Evolutionary conservation across 1,140 invertebrate genomes (phyloP).

Genomic region (Dolichoris vasculosae): DNA sequence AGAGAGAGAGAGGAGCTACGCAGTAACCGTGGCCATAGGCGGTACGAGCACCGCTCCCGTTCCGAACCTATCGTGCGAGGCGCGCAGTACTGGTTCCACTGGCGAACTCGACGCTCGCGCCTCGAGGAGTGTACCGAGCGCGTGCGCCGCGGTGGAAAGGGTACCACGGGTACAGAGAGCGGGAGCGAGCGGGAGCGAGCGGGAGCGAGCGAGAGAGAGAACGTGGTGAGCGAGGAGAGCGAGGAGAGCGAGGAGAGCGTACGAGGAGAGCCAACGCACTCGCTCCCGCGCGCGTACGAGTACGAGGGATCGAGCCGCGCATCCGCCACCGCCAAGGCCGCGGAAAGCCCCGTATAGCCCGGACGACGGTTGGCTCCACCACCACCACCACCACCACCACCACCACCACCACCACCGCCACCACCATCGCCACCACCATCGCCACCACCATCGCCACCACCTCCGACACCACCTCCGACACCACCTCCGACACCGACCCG

Average conservation of each 20-base stretch:
- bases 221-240: not conserved
- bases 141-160: not conserved
- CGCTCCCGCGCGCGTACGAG: no score
- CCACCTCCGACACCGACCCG: no score
- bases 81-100: not conserved
- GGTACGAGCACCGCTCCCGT: not conserved
- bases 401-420: no score
- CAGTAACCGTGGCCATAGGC: not conserved
- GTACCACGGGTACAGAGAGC: not conserved
- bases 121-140: not conserved
- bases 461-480: no score
- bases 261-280: no score
- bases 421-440: no score
- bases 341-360: not conserved
- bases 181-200: no score
- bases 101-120: not conserved
- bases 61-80: no score
- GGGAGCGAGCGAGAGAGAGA: not conserved
- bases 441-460: no score
- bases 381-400: no score
- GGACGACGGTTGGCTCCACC: not conserved
- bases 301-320: no score
- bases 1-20: not conserved
- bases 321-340: not conserved
- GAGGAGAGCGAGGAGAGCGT: no score